These are phyloP conservation scores for Acromyrmex charruanus DNA, from an alignment of 1,140 invertebrate genomes.

Conservation along the genomic window DNA sequence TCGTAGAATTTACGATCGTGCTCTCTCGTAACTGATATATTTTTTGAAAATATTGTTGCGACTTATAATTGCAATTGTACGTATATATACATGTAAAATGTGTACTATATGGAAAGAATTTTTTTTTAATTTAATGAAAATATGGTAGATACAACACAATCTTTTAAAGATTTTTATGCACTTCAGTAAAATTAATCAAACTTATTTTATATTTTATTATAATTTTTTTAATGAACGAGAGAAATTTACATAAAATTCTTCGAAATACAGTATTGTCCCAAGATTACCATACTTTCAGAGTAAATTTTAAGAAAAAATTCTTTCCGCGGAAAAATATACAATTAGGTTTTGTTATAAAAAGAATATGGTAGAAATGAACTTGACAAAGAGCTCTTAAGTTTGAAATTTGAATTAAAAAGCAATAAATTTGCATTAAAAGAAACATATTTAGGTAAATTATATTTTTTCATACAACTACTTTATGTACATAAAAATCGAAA, in stretches of 20 bases:
- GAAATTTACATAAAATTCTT: no score
- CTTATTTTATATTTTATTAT: no score
- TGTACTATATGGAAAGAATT: not conserved
- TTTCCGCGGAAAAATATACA: no score
- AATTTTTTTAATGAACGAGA: no score
- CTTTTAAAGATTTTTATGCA: no score
- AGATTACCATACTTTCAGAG: no score
- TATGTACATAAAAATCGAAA: not conserved
- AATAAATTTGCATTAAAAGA: not conserved
- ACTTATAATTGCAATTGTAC: constrained; percentile 29
- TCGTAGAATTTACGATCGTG: constrained; percentile 74
- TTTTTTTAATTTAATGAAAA: no score
- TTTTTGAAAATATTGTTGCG: constrained; percentile 62
- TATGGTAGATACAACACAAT: no score
- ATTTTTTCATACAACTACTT: no score
- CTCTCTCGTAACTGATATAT: constrained; percentile 69
- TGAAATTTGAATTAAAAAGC: not conserved
- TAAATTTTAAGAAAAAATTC: no score
- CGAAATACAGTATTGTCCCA: no score
- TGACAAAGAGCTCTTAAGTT: not conserved
- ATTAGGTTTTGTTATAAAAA: not conserved
- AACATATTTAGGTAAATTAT: not conserved
- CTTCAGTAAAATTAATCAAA: no score
- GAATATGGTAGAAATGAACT: not conserved
- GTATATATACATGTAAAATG: not conserved